Evolutionary conservation across 2,797 vertebrate genomes (phyloP).

Genomic region (Melanotaenia pygmaea): DNA sequence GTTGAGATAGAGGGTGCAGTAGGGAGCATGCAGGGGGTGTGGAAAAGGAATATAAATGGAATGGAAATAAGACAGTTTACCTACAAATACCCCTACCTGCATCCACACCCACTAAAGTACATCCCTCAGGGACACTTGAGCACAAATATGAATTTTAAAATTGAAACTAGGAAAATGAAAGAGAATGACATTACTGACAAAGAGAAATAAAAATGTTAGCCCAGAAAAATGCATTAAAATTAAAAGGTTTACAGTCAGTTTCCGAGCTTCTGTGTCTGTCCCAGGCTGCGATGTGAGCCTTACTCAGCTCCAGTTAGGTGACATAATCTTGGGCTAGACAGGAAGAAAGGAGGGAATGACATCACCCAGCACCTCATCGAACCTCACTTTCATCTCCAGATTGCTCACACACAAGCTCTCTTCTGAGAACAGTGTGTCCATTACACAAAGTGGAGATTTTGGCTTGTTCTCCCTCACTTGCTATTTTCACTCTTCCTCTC

Average conservation of each 20-base stretch:
- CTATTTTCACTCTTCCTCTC: constrained; percentile 32
- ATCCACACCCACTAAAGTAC: constrained; percentile 43
- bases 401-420: constrained; percentile 42
- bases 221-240: constrained; percentile 25
- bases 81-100: constrained; percentile 64
- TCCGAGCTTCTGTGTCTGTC: constrained; percentile 36
- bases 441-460: constrained; percentile 70
- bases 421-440: constrained; percentile 75
- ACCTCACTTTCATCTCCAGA: constrained; percentile 42
- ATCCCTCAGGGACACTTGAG: constrained; percentile 47
- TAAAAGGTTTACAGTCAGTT: constrained; percentile 21
- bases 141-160: constrained; percentile 58
- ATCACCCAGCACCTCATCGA: constrained; percentile 53
- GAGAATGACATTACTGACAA: constrained; percentile 38
- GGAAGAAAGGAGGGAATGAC: constrained; percentile 55
- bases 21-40: constrained; percentile 38
- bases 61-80: constrained; percentile 70
- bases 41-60: constrained; percentile 53
- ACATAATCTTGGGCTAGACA: constrained; percentile 69
- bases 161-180: constrained; percentile 47
- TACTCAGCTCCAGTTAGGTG: constrained; percentile 58
- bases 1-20: constrained; percentile 46
- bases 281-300: constrained; percentile 35
- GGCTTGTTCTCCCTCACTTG: constrained; percentile 61
- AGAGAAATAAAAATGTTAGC: constrained; percentile 30